Base-by-base conservation (phyloP, 2,888 invertebrate genomes). In the Pseudoips prasinana region DNA sequence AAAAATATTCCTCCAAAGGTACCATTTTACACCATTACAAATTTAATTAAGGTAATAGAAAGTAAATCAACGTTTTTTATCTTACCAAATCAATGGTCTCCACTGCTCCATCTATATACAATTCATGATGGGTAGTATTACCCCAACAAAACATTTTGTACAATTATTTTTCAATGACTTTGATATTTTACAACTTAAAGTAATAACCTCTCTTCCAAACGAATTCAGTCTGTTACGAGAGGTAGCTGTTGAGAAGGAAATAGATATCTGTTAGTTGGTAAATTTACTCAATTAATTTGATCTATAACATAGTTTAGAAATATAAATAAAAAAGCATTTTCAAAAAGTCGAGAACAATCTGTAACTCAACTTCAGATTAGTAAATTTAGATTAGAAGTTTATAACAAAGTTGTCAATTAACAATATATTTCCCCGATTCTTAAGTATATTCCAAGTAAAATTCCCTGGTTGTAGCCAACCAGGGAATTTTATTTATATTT, bases 61-160 rank as follows among this genome's bases (percentile, higher is more conserved):
- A 14, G 14, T 14, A 14, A 14, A 14, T 14, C 2, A 3, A 3
- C 2, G 14, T 3, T 14, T 14, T 14, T 3, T 3, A 14, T 58
- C 78, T 78, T 68, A 87, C 88, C 76, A 87, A 68, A 66, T 85
- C 85, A 47, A 67, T 54, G 42, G 53, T 66, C 27, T 77, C 76
- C 3, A 20, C 20, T 27, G 79, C 50, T 22, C 72, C 72, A 61
- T 87, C 87, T 39, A 88, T 62, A 58, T 78, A 86, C 44, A 88
- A 66, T 73, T 88, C 88, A 58, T 85, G 85, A 69, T 87, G 76
- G 68, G 87, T 87, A 53, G 85, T 73, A 73, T 87, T 88, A 53
- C 88, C 88, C 88, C 88, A 88, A 70, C 88, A 88, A 81, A 85
- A 88, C 88, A 88, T 88, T 72, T 69, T 80, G 39, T 48, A 39